Base-by-base conservation (phyloP, 1,140 invertebrate species). In the Acromyrmex heyeri region DNA sequence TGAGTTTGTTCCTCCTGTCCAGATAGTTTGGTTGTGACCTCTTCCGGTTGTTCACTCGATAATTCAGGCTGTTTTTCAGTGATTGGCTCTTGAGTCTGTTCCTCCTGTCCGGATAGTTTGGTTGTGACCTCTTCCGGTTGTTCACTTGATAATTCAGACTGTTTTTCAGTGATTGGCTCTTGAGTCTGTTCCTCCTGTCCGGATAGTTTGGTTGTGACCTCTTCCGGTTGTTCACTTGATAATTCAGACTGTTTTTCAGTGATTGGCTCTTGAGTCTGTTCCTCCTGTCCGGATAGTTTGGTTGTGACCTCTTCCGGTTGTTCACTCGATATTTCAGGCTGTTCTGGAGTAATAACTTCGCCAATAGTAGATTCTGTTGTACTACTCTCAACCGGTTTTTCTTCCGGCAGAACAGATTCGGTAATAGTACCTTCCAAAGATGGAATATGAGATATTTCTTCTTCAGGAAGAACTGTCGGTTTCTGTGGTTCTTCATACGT, bases 321-420 rank as follows among this genome's bases (percentile, higher is more conserved):
- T 16, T 57, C 50, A 10, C 78, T 81, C 8, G 34, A 6, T 48
- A 78, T 61, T 67, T 87, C 81, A 48, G 83, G 77, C 27, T 73
- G 48, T 16, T 55, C 30, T 44, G 78, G 10, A 2, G 67, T 83
- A 48, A 48, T 18, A 24, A 16, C 21, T 70, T 70, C 50, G 5
- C 3, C 21, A 44, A 6, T 2, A 44, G 34, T 38, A 59, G 53
- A 44, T 34, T 57, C 53, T 12, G 8, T 27, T 53, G 44, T 75
- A 1, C 27, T 27, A 27, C 86, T 30, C n/a, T 89, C 90, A 18
- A 64, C 59, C 44, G 50, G 61, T 88, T 88, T 81, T 44, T 85
- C 86, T 85, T 86, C 30, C 0, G 76, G 24, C 1, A 55, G 2
- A 55, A 44, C n/a, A 59, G 24, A 16, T n/a, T 85, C 38, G 38